Evolutionary conservation across 2,888 invertebrate genomes (phyloP).

Genomic region (Julus scandinavius): DNA sequence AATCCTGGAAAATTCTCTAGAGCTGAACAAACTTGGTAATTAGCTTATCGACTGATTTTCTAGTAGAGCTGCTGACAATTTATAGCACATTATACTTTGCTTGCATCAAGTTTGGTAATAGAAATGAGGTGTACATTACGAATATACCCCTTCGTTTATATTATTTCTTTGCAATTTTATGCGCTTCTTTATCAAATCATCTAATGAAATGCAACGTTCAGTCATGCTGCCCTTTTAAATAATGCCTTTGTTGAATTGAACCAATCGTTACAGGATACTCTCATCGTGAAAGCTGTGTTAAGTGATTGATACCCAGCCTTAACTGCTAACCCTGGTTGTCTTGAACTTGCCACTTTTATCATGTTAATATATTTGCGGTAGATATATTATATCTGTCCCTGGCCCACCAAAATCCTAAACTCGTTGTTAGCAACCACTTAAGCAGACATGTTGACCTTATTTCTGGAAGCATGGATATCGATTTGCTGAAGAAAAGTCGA

Average conservation of each 20-base stretch:
- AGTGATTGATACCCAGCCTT: not conserved
- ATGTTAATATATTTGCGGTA: not conserved
- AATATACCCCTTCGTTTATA: no score
- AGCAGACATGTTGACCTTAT: conserved; percentile 27
- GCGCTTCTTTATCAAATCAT: no score
- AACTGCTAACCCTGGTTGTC: not conserved
- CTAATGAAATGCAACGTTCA: no score
- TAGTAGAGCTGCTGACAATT: not conserved
- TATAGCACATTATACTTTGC: no score
- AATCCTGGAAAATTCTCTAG: not conserved
- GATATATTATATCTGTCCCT: not conserved
- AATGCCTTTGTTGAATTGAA: no score
- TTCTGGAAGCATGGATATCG: conserved; percentile 5
- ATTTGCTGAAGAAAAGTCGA: not conserved
- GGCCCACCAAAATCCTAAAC: not conserved
- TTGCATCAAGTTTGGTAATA: no score
- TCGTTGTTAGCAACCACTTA: not conserved
- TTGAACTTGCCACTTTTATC: not conserved
- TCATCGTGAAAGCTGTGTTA: no score
- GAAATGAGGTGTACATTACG: no score
- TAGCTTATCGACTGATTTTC: not conserved
- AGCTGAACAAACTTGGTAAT: conserved; percentile 20
- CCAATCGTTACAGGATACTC: no score
- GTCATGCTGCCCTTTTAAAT: not conserved
- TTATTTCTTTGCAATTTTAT: no score